These are phyloP conservation scores for Paramisgurnus dabryanus DNA, from an alignment of 2,113 vertebrate species.

Conservation along the genomic window DNA sequence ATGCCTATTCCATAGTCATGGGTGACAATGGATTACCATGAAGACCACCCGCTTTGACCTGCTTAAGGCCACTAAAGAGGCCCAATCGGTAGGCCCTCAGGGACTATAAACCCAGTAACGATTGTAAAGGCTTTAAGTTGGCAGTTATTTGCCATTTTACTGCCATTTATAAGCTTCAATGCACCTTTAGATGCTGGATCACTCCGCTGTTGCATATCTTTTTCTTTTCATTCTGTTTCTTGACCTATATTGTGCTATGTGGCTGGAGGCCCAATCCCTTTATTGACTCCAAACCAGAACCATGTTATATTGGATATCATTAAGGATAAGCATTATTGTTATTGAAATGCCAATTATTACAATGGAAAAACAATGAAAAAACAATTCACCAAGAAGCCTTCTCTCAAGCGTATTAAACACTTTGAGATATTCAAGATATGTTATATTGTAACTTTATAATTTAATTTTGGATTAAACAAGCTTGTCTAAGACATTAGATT, in stretches of 20 bases:
- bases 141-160: slow-evolving; percentile 16
- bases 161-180: slow-evolving; percentile 4
- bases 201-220: not conserved
- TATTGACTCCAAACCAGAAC: not conserved
- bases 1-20: slow-evolving; percentile 35
- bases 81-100: slow-evolving; percentile 12
- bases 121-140: slow-evolving; percentile 8
- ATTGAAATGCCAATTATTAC: too few species aligned
- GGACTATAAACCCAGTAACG: slow-evolving; percentile 7
- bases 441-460: too few species aligned
- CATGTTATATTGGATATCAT: too few species aligned
- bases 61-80: slow-evolving; percentile 7
- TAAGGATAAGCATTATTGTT: too few species aligned
- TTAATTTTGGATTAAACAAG: too few species aligned
- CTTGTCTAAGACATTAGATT: too few species aligned
- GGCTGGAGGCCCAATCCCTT: not conserved
- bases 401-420: too few species aligned
- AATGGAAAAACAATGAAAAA: too few species aligned
- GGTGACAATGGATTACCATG: slow-evolving; percentile 20
- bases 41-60: slow-evolving; percentile 9
- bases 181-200: not conserved
- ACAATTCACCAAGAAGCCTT: too few species aligned
- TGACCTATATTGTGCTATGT: too few species aligned
- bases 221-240: not conserved
- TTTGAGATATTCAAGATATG: too few species aligned